Conservation (phyloP, 2,797 vertebrate species). For the Meda fulgida region DNA sequence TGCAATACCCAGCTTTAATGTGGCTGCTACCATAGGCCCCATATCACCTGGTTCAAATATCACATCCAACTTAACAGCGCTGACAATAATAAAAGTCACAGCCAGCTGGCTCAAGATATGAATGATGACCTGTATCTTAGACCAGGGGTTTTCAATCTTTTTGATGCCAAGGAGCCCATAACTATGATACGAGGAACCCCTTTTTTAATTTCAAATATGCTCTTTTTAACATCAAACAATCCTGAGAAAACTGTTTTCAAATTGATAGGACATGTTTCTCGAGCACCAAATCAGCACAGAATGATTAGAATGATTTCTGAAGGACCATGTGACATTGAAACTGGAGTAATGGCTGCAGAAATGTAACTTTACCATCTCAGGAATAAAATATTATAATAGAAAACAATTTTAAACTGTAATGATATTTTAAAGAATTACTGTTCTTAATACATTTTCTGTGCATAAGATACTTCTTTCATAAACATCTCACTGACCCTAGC, state of each 20-base stretch:
- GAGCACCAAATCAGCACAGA: background rate
- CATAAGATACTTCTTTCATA: too few species aligned
- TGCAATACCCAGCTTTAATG: slow-evolving; percentile 91
- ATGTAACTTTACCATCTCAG: too few species aligned
- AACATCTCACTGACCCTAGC: too few species aligned
- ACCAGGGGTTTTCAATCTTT: background rate
- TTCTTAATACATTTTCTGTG: too few species aligned
- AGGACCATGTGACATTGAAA: background rate
- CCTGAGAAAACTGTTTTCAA: background rate
- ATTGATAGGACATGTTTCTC: background rate
- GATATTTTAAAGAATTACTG: too few species aligned
- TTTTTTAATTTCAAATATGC: background rate
- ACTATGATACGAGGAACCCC: background rate
- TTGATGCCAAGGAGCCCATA: background rate
- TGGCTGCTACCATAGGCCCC: slow-evolving; percentile 87
- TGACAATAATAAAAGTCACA: slow-evolving; percentile 11
- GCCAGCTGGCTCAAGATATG: background rate
- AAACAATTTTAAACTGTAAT: too few species aligned
- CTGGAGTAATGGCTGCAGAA: too few species aligned
- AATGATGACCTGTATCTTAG: background rate
- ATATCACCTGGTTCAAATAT: slow-evolving; percentile 79
- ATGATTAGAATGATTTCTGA: background rate
- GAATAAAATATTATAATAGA: too few species aligned
- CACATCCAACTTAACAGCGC: slow-evolving; percentile 14
- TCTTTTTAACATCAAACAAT: background rate